These are phyloP conservation scores for Dryococelus australis DNA, from an alignment of 2,888 invertebrate genomes.

Conservation along the genomic window DNA sequence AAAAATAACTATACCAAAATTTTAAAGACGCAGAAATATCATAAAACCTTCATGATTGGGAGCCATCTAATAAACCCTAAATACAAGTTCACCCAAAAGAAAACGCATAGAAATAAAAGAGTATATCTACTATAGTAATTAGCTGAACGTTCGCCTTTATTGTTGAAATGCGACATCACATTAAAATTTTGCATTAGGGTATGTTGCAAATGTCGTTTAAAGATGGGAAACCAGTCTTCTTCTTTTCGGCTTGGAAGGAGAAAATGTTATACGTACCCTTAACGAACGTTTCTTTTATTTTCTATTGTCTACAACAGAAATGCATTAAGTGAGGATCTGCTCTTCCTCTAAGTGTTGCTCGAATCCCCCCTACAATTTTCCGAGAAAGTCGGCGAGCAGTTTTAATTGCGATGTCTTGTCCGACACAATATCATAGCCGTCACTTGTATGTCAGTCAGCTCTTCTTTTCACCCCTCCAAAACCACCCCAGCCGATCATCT, in stretches of 20 bases:
- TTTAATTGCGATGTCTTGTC: constrained; percentile 16
- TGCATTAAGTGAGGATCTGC: background rate
- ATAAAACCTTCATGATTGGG: too few relatives aligned
- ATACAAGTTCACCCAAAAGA: too few relatives aligned
- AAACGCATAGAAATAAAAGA: too few relatives aligned
- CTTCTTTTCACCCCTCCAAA: background rate
- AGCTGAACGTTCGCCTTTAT: too few relatives aligned
- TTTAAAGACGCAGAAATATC: too few relatives aligned
- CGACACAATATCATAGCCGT: background rate
- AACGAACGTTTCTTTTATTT: background rate
- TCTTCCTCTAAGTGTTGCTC: background rate
- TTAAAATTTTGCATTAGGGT: background rate
- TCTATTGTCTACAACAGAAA: background rate
- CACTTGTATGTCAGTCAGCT: background rate
- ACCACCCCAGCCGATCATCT: background rate
- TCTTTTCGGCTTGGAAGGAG: background rate
- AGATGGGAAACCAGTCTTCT: background rate
- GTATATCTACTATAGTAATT: too few relatives aligned
- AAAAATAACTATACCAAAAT: too few relatives aligned
- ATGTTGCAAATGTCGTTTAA: background rate
- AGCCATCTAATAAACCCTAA: too few relatives aligned
- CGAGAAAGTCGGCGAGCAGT: background rate
- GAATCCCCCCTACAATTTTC: background rate
- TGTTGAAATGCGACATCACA: background rate
- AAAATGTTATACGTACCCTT: background rate